Percentiles rank a stretch among this genome's conserved stretches.
Conservation (phyloP, 1,140 invertebrate genomes). For the Gryon sp. region DNA sequence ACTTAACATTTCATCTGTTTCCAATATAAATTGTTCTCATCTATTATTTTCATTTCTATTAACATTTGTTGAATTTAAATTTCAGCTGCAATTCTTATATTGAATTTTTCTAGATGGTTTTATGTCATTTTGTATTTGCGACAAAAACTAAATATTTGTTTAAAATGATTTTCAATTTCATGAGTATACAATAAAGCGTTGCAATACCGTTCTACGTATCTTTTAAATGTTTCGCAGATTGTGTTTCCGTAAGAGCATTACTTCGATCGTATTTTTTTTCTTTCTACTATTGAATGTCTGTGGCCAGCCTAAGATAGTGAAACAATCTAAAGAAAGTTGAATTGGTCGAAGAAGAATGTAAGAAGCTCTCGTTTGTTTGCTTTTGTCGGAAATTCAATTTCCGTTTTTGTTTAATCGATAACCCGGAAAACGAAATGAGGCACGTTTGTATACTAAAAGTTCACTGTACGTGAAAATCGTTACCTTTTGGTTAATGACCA, state of each 20-base stretch:
- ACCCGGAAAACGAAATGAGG: constrained; percentile 16
- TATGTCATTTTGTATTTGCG: too few relatives aligned
- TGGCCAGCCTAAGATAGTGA: constrained; percentile 14
- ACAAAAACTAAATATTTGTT: too few relatives aligned
- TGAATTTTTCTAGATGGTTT: too few relatives aligned
- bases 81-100: too few relatives aligned
- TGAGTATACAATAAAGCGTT: constrained; percentile 11
- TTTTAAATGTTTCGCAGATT: constrained; percentile 39
- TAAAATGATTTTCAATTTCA: constrained; percentile 35
- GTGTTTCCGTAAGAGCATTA: constrained; percentile 38
- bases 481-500: constrained; percentile 7
- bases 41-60: too few relatives aligned
- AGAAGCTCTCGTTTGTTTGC: constrained; percentile 57
- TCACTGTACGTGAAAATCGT: constrained; percentile 10
- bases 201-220: not conserved
- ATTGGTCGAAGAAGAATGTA: constrained; percentile 1
- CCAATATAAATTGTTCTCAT: too few relatives aligned
- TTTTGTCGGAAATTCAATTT: constrained; percentile 68
- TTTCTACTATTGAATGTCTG: constrained; percentile 1
- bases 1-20: too few relatives aligned
- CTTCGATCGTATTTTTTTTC: constrained; percentile 17
- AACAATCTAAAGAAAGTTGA: not conserved
- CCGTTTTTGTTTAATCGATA: constrained; percentile 68
- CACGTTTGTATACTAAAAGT: constrained; percentile 1
- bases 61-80: too few relatives aligned